Evolutionary conservation across 2,888 invertebrate genomes (phyloP).

Genomic region (Melieria omissa): DNA sequence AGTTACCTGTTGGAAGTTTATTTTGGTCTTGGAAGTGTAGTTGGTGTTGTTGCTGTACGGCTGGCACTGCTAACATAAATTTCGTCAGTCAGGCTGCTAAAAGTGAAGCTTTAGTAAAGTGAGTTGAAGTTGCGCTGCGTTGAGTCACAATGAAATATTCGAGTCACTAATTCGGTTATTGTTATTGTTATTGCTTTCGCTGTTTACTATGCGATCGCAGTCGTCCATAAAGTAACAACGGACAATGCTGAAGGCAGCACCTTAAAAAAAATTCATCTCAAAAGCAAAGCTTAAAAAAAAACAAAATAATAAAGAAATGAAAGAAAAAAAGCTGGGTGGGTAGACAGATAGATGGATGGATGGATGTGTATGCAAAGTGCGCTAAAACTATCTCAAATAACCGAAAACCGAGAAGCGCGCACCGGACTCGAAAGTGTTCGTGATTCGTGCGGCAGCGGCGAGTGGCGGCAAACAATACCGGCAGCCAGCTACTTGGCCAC

Average conservation of each 20-base stretch:
- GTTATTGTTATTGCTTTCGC: not conserved
- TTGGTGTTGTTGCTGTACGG: not conserved
- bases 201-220: no score
- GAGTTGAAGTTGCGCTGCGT: conserved; percentile 21
- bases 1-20: conserved; percentile 30
- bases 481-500: not conserved
- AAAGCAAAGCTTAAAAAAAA: not conserved
- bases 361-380: not conserved
- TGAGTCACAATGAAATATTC: conserved; percentile 32
- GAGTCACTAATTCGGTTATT: not conserved
- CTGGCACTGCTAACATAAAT: conserved; percentile 61
- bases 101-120: conserved; percentile 32
- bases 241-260: no score
- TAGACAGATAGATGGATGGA: not conserved
- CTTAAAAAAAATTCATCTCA: not conserved
- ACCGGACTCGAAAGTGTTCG: no score
- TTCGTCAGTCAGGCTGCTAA: conserved; percentile 35
- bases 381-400: conserved; percentile 24
- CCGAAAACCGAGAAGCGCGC: conserved; percentile 1
- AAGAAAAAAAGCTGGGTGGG: no score
- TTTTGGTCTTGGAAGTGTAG: not conserved
- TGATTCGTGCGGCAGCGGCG: no score
- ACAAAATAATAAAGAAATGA: not conserved
- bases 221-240: no score
- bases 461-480: no score